Evolutionary conservation across 2,888 invertebrate genomes (phyloP), one percentile per base, ranked within the genome.

Genomic region (Shargacucullia verbasci): DNA sequence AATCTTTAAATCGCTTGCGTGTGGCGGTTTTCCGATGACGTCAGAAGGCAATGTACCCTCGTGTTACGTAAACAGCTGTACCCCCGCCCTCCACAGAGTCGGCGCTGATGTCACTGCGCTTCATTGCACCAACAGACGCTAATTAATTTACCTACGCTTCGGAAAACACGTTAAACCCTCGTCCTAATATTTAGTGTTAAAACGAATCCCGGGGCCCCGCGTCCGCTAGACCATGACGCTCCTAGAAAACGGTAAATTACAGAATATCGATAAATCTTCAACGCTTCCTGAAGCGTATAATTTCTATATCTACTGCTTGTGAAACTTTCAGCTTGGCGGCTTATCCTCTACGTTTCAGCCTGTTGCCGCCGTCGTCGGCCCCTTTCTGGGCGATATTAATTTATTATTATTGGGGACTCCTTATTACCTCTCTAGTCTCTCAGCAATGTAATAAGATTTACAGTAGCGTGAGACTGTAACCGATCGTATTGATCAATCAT

Each of bases 201-300:
- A 29, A 41, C 34, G 29, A 47, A 20, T 14, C 35, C n/a, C n/a
- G n/a, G 41, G 29, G 46, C 40, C 47, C 41, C 14, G 14, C 40
- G 49, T 40, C 31, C 44, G 31, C 43, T 39, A 52, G 54, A 59
- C 70, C 49, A 59, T 55, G 41, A 53, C 43, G 29, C 47, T 70
- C 52, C 54, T 57, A 47, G 61, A 60, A 64, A 61, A 58, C 65
- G 44, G 54, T 65, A 66, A 72, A 70, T 72, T 70, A 56, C 66
- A 47, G 57, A 65, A 72, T 65, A 70, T 72, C 70, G 45, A 70
- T 73, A 74, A 72, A 74, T 74, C 66, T 74, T 72, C 31, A 62
- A 66, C 70, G 70, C 74, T 72, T 56, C 43, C 49, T 48, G 13
- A 65, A 54, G 71, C 74, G 56, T 38, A 54, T 64, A 44, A 71